These are phyloP conservation scores for Larimichthys polyactis DNA, from an alignment of 2,113 vertebrate genomes.

Conservation along the genomic window DNA sequence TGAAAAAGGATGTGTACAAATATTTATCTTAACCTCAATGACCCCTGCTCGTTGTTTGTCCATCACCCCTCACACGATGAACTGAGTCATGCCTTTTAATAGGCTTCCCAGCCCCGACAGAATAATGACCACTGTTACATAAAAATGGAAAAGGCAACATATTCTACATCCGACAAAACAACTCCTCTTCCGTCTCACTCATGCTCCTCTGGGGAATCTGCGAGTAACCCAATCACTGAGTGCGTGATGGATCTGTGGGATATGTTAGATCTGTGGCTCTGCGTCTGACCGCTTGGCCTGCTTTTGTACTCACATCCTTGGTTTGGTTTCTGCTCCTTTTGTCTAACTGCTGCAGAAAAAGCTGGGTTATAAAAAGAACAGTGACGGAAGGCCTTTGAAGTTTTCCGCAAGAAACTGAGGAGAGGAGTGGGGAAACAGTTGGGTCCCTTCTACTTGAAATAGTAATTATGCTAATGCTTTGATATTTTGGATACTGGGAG, in stretches of 20 bases:
- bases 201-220: slow-evolving; percentile 27
- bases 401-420: slow-evolving; percentile 66
- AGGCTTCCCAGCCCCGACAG: slow-evolving; percentile 20
- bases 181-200: slow-evolving; percentile 22
- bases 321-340: slow-evolving; percentile 70
- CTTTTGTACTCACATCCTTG: slow-evolving; percentile 58
- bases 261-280: slow-evolving; percentile 45
- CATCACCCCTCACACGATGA: slow-evolving; percentile 33
- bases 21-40: slow-evolving; percentile 31
- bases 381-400: slow-evolving; percentile 72
- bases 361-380: slow-evolving; percentile 76
- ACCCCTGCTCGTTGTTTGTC: slow-evolving; percentile 44
- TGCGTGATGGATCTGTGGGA: slow-evolving; percentile 57
- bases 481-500: slow-evolving; percentile 76
- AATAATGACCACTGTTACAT: slow-evolving; percentile 56
- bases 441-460: slow-evolving; percentile 81
- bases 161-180: slow-evolving; percentile 27
- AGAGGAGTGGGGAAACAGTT: slow-evolving; percentile 70
- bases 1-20: slow-evolving; percentile 47
- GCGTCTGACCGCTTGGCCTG: slow-evolving; percentile 62
- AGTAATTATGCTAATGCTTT: slow-evolving; percentile 83
- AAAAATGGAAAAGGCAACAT: slow-evolving; percentile 49
- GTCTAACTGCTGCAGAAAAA: slow-evolving; percentile 63
- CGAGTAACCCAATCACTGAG: slow-evolving; percentile 34
- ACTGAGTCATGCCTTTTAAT: slow-evolving; percentile 60